A percentile compares a stretch with the other conserved stretches of the same genome.
Conservation (phyloP, 2,888 invertebrate genomes). For the Lochmaea crataegi region DNA sequence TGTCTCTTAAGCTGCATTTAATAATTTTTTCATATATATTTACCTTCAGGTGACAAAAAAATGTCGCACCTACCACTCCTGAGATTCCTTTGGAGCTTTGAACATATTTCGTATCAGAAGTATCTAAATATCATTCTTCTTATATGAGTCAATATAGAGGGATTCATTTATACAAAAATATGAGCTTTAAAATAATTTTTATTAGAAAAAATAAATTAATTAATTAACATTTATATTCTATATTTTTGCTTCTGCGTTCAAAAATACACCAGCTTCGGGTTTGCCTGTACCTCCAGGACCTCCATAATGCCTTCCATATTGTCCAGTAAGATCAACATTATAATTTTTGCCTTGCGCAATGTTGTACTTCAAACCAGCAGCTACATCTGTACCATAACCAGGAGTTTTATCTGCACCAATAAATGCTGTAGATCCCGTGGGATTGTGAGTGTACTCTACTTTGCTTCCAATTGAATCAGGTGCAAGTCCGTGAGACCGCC, state of each 20-base stretch:
- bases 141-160: too few relatives aligned
- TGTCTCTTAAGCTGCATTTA: too few relatives aligned
- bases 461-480: constrained; percentile 51
- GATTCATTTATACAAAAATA: too few relatives aligned
- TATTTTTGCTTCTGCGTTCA: too few relatives aligned
- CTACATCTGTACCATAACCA: constrained; percentile 51
- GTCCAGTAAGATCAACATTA: constrained; percentile 49
- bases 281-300: constrained; percentile 49
- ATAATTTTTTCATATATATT: too few relatives aligned
- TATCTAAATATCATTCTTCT: too few relatives aligned
- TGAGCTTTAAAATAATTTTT: too few relatives aligned
- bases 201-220: not conserved
- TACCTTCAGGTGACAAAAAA: too few relatives aligned
- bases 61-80: too few relatives aligned
- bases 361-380: constrained; percentile 49
- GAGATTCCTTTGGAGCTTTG: too few relatives aligned
- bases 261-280: constrained; percentile 22
- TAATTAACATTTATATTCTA: not conserved
- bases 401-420: constrained; percentile 47
- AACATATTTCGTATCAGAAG: too few relatives aligned
- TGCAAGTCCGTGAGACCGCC: constrained; percentile 45
- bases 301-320: constrained; percentile 50
- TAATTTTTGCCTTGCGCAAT: constrained; percentile 44
- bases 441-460: constrained; percentile 51
- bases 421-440: constrained; percentile 50